A percentile compares a stretch with the other conserved stretches of the same genome.
Evolutionary conservation across 2,888 invertebrate genomes (phyloP).

Genomic region (Cataglyphis livida): DNA sequence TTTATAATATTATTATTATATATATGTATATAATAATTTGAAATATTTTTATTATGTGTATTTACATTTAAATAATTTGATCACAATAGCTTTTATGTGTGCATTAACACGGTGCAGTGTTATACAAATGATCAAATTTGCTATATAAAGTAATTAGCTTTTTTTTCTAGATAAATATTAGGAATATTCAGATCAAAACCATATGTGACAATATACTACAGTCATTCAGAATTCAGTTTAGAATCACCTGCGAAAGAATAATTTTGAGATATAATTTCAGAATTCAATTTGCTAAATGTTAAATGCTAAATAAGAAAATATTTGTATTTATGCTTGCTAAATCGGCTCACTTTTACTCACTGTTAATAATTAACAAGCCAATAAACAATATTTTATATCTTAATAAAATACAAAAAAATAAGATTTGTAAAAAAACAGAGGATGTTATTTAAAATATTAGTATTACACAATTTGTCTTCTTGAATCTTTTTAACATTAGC

Average conservation of each 20-base stretch:
- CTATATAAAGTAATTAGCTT: background rate
- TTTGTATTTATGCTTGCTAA: background rate
- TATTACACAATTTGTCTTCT: conserved; percentile 29
- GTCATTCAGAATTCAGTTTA: conserved; percentile 2
- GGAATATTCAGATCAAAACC: background rate
- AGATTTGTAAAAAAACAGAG: conserved; percentile 1
- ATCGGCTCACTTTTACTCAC: conserved; percentile 45
- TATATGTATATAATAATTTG: too few species aligned
- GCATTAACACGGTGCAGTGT: background rate
- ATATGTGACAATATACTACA: background rate
- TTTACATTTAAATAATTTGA: too few species aligned
- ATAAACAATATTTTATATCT: conserved; percentile 52
- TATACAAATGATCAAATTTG: background rate
- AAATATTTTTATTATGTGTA: too few species aligned
- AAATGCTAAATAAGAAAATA: conserved; percentile 2
- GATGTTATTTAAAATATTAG: conserved; percentile 53
- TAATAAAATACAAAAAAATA: conserved; percentile 25
- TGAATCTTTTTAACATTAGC: conserved; percentile 21
- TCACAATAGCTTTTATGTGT: too few species aligned
- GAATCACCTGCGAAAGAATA: conserved; percentile 42
- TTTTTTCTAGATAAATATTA: background rate
- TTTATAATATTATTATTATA: too few species aligned
- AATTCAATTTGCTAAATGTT: background rate
- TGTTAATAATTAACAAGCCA: conserved; percentile 33
- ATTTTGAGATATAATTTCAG: conserved; percentile 40